These are phyloP conservation scores for Blastomussa wellsi DNA, from an alignment of 92 coral and sea anemone species.

Conservation along the genomic window DNA sequence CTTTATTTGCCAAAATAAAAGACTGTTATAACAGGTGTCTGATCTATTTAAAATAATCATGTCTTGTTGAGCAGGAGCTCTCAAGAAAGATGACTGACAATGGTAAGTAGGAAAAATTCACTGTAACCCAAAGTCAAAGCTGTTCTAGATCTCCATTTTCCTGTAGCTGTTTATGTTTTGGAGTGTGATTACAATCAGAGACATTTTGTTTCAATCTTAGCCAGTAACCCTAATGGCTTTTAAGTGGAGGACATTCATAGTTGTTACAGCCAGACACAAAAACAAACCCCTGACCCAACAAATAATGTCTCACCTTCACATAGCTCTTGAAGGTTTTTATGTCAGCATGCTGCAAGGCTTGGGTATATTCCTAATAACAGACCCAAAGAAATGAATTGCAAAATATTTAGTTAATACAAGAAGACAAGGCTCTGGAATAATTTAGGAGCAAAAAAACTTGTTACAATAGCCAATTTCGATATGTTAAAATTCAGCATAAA, in stretches of 20 bases:
- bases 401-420: too few relatives aligned
- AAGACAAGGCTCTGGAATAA: too few relatives aligned
- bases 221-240: neutral
- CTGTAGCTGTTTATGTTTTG: neutral
- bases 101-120: too few relatives aligned
- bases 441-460: neutral
- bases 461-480: too few relatives aligned
- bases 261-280: neutral
- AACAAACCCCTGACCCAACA: neutral
- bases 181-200: neutral
- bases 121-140: too few relatives aligned
- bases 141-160: too few relatives aligned
- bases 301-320: constrained; percentile 65
- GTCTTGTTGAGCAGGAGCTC: too few relatives aligned
- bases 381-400: neutral
- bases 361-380: constrained; percentile 74
- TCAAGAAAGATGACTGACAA: too few relatives aligned
- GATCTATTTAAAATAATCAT: too few relatives aligned
- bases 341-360: constrained; percentile 85
- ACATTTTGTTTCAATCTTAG: neutral
- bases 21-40: too few relatives aligned
- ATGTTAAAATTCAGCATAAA: too few relatives aligned
- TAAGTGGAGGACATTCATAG: neutral
- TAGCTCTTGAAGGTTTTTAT: constrained; percentile 86
- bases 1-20: too few relatives aligned